Conservation (phyloP, 2,888 invertebrate species). For the Mesorhabditis sp. region DNA sequence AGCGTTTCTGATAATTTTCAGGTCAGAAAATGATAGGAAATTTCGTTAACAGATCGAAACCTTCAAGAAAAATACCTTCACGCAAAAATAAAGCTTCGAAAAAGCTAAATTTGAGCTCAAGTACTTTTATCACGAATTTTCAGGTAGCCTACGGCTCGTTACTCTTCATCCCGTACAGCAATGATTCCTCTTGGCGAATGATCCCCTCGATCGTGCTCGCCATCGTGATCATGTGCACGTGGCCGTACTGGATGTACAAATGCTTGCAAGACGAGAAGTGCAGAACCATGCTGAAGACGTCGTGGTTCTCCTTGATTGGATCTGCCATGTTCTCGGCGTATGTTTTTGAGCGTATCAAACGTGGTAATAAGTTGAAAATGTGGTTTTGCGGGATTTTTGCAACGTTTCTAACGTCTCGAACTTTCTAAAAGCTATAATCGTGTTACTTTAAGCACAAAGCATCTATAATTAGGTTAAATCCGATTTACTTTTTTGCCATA, state of each 20-base stretch:
- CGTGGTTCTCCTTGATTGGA: conserved; percentile 4
- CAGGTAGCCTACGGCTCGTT: conserved; percentile 1
- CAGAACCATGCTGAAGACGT: conserved; percentile 1
- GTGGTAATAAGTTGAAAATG: neutral
- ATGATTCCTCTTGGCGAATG: neutral
- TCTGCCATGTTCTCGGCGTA: conserved; percentile 5
- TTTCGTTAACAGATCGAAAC: too few relatives aligned
- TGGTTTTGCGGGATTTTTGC: conserved; percentile 1
- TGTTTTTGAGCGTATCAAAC: neutral
- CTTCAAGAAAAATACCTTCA: too few relatives aligned
- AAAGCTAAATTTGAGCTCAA: neutral
- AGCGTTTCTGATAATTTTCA: too few relatives aligned
- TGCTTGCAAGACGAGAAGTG: conserved; percentile 6
- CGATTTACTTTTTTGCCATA: too few relatives aligned
- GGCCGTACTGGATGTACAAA: neutral
- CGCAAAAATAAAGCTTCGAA: too few relatives aligned
- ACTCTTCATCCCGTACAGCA: neutral
- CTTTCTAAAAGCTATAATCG: neutral
- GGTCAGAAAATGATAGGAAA: too few relatives aligned
- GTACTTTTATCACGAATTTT: neutral
- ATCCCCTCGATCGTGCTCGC: neutral
- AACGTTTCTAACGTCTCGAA: neutral
- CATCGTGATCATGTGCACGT: neutral
- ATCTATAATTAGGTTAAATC: neutral
- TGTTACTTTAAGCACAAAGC: neutral